A percentile compares a stretch with the other conserved stretches of the same genome.
These are phyloP conservation scores for Protonemura montana DNA, from an alignment of 2,888 invertebrate species.

Conservation along the genomic window DNA sequence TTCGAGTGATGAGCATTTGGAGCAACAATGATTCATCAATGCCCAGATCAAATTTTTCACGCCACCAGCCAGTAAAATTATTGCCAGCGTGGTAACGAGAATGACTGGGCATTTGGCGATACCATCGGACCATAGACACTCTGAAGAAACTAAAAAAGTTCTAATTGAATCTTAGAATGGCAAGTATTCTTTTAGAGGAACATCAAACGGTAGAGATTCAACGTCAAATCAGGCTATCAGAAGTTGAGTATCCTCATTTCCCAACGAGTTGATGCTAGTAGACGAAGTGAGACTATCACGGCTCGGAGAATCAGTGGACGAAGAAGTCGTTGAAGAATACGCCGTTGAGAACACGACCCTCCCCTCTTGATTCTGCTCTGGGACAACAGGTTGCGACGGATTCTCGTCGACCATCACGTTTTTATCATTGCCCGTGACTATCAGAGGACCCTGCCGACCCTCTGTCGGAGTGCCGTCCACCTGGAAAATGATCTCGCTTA, in stretches of 20 bases:
- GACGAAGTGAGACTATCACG: slow-evolving; percentile 53
- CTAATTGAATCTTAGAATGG: neutral
- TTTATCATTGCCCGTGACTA: slow-evolving; percentile 13
- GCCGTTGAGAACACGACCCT: slow-evolving; percentile 16
- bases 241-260: slow-evolving; percentile 46
- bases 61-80: neutral
- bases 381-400: neutral
- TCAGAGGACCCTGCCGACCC: neutral
- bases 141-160: neutral
- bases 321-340: slow-evolving; percentile 43
- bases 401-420: slow-evolving; percentile 13
- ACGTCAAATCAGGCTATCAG: slow-evolving; percentile 38
- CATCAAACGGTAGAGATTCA: slow-evolving; percentile 1
- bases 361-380: neutral
- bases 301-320: slow-evolving; percentile 51
- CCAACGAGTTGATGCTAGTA: slow-evolving; percentile 46
- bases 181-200: neutral
- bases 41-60: neutral
- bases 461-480: neutral
- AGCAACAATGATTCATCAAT: neutral
- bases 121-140: neutral
- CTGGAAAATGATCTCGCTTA: neutral
- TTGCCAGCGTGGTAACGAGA: neutral
- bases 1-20: neutral
- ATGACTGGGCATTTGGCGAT: neutral